These are phyloP conservation scores for Sprattus sprattus DNA, from an alignment of 2,113 vertebrate genomes.

Conservation along the genomic window DNA sequence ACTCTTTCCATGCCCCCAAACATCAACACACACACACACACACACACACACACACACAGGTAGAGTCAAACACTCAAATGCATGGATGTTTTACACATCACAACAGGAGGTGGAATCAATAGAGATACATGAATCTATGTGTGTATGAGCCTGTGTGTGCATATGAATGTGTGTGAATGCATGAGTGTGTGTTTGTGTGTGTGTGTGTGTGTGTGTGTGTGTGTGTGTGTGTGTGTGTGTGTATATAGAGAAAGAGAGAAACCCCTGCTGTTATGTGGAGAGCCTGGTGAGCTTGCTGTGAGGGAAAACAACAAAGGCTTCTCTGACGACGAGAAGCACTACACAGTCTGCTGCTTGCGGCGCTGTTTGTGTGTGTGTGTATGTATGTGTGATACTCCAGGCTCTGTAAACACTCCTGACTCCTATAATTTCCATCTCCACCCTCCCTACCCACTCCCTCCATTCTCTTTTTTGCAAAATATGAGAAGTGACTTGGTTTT, in stretches of 20 bases:
- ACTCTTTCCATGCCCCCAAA: too few relatives aligned
- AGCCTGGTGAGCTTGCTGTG: slow-evolving; percentile 66
- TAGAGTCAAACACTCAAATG: neutral
- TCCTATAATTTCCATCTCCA: slow-evolving; percentile 37
- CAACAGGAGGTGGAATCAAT: neutral
- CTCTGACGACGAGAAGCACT: slow-evolving; percentile 60
- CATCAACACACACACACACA: neutral
- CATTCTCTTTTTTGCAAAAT: slow-evolving; percentile 33
- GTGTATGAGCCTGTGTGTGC: neutral
- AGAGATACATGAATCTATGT: neutral
- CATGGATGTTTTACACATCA: neutral
- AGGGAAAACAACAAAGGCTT: slow-evolving; percentile 63
- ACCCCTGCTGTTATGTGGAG: slow-evolving; percentile 59
- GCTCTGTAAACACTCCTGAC: slow-evolving; percentile 68
- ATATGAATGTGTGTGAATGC: neutral
- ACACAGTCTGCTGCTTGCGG: slow-evolving; percentile 44
- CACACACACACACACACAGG: neutral
- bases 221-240: slow-evolving; percentile 54
- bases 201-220: neutral
- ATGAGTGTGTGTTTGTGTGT: neutral
- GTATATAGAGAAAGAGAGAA: neutral
- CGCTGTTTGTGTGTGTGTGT: slow-evolving; percentile 14
- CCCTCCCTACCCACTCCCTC: neutral
- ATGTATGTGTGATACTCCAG: slow-evolving; percentile 48
- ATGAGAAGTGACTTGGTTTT: slow-evolving; percentile 46